phyloP scores from a whole-genome alignment of 2,888 invertebrate genomes.

The Masnerella sp. region DNA sequence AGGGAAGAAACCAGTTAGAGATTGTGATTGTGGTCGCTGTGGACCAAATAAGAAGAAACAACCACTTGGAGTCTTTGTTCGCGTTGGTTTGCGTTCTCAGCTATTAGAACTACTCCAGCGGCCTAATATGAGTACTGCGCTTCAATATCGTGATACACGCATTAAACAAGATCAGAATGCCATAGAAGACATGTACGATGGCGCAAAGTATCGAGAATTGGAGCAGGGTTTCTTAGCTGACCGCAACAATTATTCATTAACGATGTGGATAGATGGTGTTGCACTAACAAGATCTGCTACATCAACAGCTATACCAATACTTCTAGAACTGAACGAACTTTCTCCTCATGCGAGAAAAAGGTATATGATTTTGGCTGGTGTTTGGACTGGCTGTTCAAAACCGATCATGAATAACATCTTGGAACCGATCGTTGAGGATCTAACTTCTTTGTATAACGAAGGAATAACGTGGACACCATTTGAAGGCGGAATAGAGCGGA shows the following conservation, averaged over 20 bases:
- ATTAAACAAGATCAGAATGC: no score
- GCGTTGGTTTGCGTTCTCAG: no score
- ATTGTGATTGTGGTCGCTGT: constrained; percentile 10
- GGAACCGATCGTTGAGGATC: constrained; percentile 5
- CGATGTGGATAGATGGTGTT: no score
- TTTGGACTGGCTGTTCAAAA: constrained; percentile 28
- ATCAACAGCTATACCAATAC: no score
- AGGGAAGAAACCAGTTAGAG: neutral
- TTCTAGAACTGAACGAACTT: constrained; percentile 20
- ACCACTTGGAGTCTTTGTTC: constrained; percentile 7
- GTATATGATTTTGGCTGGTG: constrained; percentile 9
- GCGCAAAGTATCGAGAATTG: no score
- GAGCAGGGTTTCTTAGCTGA: no score
- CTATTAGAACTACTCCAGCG: no score
- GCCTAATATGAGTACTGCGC: no score
- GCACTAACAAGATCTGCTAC: no score
- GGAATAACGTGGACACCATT: constrained; percentile 15
- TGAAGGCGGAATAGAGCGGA: neutral
- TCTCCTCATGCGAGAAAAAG: constrained; percentile 9
- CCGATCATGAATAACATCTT: constrained; percentile 17
- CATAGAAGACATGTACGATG: no score
- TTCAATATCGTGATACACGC: no score
- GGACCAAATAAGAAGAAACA: neutral
- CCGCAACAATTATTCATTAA: no score
- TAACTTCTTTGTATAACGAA: constrained; percentile 12